A percentile compares a stretch with the other conserved stretches of the same genome.
phyloP scores from a whole-genome alignment of 2,797 vertebrate genomes.

The Enteromius trimaculatus region DNA sequence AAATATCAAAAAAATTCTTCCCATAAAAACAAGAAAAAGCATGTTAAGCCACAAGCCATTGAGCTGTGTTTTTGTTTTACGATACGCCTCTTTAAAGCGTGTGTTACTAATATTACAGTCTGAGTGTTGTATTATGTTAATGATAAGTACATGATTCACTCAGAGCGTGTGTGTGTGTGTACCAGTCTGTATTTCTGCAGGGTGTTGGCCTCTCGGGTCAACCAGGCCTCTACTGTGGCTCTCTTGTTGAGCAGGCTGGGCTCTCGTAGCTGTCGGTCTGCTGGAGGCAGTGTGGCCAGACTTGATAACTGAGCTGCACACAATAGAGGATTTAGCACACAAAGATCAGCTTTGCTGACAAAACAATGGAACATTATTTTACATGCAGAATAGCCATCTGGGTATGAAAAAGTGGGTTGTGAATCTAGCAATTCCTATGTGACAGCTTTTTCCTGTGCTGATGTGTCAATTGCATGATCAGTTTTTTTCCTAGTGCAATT shows the following conservation, averaged over 20 bases:
- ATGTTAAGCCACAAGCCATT: neutral
- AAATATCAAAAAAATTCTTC: no score
- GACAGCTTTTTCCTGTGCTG: neutral
- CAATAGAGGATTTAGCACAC: neutral
- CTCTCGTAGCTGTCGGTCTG: conserved; percentile 86
- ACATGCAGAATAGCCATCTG: neutral
- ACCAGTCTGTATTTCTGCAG: conserved; percentile 96
- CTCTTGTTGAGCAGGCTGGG: conserved; percentile 90
- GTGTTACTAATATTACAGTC: neutral
- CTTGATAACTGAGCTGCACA: conserved; percentile 86
- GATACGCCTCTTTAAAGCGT: neutral
- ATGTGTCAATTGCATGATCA: no score
- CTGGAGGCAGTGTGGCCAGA: conserved; percentile 83
- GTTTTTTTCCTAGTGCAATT: neutral
- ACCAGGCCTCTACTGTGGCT: conserved; percentile 89
- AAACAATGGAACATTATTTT: neutral
- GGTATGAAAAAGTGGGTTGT: neutral
- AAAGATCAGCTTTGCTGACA: neutral
- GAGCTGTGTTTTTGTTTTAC: neutral
- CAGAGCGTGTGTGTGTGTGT: conserved; percentile 42
- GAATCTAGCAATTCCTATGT: neutral
- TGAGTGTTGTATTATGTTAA: conserved; percentile 10
- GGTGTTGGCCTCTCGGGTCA: conserved; percentile 92
- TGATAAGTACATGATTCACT: neutral
- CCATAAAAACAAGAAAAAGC: neutral